Conservation (phyloP, 1,140 invertebrate genomes). For the Neodiprion lecontei region DNA sequence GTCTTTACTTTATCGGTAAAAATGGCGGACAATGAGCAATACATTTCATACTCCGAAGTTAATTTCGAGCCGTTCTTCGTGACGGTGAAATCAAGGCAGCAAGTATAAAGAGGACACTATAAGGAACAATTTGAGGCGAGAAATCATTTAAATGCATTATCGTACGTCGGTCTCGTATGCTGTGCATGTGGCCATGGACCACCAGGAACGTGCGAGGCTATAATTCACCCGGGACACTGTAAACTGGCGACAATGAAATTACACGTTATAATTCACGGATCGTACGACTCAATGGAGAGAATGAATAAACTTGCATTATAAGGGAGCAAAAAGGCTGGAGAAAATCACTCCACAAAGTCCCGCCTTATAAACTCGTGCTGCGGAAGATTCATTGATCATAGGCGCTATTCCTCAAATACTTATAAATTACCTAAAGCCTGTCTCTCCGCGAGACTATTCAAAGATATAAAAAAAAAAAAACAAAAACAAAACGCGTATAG, state of each 20-base stretch:
- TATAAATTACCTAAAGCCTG: not conserved
- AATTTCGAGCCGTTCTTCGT: too few relatives aligned
- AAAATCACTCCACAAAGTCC: not conserved
- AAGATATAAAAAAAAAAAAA: too few relatives aligned
- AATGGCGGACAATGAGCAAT: too few relatives aligned
- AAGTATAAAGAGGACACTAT: not conserved
- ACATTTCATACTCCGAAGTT: too few relatives aligned
- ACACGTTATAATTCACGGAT: constrained; percentile 1
- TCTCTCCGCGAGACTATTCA: not conserved
- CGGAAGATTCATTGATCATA: not conserved
- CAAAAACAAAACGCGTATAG: too few relatives aligned
- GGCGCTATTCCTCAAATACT: not conserved
- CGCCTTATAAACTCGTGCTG: not conserved
- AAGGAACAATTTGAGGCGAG: not conserved
- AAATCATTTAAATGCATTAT: not conserved
- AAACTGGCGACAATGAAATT: constrained; percentile 6
- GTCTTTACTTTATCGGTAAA: too few relatives aligned
- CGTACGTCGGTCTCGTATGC: not conserved
- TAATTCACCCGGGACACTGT: not conserved
- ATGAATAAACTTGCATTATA: not conserved
- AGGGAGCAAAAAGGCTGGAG: not conserved
- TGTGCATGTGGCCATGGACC: not conserved
- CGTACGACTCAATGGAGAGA: constrained; percentile 6
- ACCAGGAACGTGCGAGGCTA: not conserved
- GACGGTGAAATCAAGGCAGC: not conserved